Conservation (phyloP, 2,797 vertebrate genomes). For the Saxicola maurus region DNA sequence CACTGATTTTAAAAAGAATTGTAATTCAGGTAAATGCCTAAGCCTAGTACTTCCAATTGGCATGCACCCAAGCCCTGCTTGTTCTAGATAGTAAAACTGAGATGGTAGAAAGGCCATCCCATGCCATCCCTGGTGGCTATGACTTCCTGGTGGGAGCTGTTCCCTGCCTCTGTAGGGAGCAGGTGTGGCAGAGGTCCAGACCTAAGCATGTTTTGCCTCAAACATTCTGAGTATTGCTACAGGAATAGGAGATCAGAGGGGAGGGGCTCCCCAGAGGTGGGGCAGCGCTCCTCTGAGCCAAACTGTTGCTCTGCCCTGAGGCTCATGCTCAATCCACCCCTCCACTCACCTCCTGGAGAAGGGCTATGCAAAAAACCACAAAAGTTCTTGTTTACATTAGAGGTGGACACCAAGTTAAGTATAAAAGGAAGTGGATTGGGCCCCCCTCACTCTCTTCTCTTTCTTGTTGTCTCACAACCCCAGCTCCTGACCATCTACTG, state of each 20-base stretch:
- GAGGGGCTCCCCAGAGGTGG: background rate
- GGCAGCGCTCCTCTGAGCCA: background rate
- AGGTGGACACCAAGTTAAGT: background rate
- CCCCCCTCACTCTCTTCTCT: accelerated
- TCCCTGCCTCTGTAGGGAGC: background rate
- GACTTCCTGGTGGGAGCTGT: accelerated
- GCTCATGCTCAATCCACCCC: accelerated
- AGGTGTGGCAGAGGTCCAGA: accelerated
- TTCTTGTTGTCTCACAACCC: accelerated
- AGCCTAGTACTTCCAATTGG: background rate
- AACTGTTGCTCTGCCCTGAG: background rate
- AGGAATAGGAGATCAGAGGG: background rate
- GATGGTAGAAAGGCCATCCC: background rate
- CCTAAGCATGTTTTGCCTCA: background rate
- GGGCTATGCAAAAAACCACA: background rate
- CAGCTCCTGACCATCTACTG: accelerated
- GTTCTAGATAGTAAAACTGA: background rate
- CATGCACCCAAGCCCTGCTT: background rate
- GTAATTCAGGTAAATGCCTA: background rate
- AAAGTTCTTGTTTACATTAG: background rate
- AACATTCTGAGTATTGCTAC: background rate
- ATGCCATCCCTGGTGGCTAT: background rate
- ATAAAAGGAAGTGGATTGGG: background rate
- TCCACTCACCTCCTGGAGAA: accelerated
- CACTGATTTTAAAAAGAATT: background rate